phyloP scores from a whole-genome alignment of 2,888 invertebrate genomes.

The Subacronicta megacephala region DNA sequence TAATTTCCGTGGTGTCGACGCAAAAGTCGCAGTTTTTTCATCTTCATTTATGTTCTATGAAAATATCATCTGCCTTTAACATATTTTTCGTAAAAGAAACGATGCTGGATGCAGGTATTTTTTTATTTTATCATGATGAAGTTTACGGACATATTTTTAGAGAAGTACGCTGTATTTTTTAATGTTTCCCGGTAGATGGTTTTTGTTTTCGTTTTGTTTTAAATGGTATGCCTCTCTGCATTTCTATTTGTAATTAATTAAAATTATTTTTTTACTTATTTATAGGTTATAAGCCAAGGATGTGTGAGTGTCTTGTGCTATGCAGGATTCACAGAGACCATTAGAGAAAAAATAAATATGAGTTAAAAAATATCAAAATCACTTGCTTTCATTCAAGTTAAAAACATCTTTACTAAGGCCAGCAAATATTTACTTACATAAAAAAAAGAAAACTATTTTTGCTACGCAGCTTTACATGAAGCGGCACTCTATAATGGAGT shows the following conservation, averaged over 20 bases:
- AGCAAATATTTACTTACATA: slow-evolving; percentile 45
- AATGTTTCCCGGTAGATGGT: slow-evolving; percentile 16
- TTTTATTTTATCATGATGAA: slow-evolving; percentile 23
- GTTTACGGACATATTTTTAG: slow-evolving; percentile 18
- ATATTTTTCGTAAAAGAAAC: slow-evolving; percentile 41
- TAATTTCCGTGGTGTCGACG: slow-evolving; percentile 49
- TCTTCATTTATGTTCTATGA: slow-evolving; percentile 48
- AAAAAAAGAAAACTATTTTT: slow-evolving; percentile 26
- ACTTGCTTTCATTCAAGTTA: slow-evolving; percentile 11
- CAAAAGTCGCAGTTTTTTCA: slow-evolving; percentile 45
- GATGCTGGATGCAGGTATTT: slow-evolving; percentile 38
- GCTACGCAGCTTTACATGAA: slow-evolving; percentile 27
- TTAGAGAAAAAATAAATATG: too few relatives aligned
- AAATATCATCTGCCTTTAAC: slow-evolving; percentile 47
- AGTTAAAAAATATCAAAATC: too few relatives aligned
- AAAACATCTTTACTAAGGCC: slow-evolving; percentile 13
- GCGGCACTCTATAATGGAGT: slow-evolving; percentile 42
- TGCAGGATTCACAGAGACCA: too few relatives aligned
- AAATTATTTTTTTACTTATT: too few relatives aligned
- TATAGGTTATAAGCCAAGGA: too few relatives aligned
- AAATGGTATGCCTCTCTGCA: slow-evolving; percentile 10
- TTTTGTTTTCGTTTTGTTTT: slow-evolving; percentile 27
- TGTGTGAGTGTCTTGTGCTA: too few relatives aligned
- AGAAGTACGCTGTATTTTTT: slow-evolving; percentile 13
- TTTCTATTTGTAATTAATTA: slow-evolving; percentile 6